Base-by-base conservation (phyloP, 2,113 vertebrate genomes). In the Tragelaphus strepsiceros region DNA sequence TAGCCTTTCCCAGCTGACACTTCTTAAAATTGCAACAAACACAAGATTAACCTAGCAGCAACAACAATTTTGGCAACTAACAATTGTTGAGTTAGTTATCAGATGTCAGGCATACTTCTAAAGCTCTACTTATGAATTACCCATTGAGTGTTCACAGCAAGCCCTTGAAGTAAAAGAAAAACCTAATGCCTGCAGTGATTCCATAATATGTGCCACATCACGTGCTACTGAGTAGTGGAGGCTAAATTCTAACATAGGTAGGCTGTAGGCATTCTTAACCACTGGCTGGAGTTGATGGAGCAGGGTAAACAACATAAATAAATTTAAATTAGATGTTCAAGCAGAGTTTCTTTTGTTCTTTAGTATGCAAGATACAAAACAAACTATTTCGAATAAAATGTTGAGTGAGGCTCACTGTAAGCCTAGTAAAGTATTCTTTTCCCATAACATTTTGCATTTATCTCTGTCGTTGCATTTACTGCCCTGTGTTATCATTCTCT, bases 21-120 rank as follows among this genome's bases (percentile, higher is more conserved):
- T 84, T 95, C 88, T 95, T 96, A 74, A 94, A 80, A 85, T 90
- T 82, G 88, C 64, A 96, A 61, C 64, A 90, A 64, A 87, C 78
- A 96, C 28, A 77, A 89, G 46, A 90, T 92, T 71, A 93, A 92
- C 67, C 3, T 91, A 24, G 13, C 19, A 51, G 30, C 35, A 64
- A 22, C 22, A 88, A 32, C 30, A n/a, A 71, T 80, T 87, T 96
- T 74, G n/a, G 71, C 59, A 95, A 88, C 87, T 91, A 82, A 92
- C 43, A 43, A 58, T 58, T 97, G 61, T 39, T 54, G 51, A 83
- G 6, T 49, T 49, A 84, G 82, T 91, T 90, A 43, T 62, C 51
- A 96, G 78, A 94, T 74, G 28, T 93, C 94, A 96, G 59, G 28
- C 67, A 80, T 19, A 28, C 53, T 80, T 96, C 78, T 84, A 81